Base-by-base conservation (phyloP, 2,113 vertebrate genomes). In the Ciconia boyciana region DNA sequence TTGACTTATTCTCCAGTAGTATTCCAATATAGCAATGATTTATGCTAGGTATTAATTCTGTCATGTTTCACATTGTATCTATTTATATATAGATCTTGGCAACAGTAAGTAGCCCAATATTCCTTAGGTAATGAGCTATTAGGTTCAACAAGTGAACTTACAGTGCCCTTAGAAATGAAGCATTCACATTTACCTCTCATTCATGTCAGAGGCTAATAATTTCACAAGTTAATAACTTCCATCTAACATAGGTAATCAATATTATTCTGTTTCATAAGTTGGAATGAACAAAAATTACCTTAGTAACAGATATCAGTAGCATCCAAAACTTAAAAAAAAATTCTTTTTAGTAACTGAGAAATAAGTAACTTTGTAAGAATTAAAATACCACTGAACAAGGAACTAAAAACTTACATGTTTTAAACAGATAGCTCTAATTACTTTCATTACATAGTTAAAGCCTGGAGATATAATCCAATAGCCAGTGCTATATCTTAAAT, bases 61-160 rank as follows among this genome's bases (percentile, higher is more conserved):
- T 77, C 81, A 78, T 81, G 70, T 95, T 96, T 94, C 85, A 52
- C 66, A 61, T 72, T 55, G 16, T 77, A 44, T 87, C 77, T 77
- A 85, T 79, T 93, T 89, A 75, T 80, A 29, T 43, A 64, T 57
- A 91, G 36, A 72, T 91, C 88, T 89, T 94, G 75, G 92, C 64
- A 87, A 91, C 81, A 93, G 29, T 70, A 95, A 62, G 61, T 68
- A 75, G 65, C 11, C 55, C 65, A 81, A 21, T 84, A 77, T 39
- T 91, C 83, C 52, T 93, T 58, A 79, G 65, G 83, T 93, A 94
- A 95, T 85, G 61, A 96, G 89, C 51, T 93, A 79, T 89, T 93
- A 94, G 87, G 69, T 69, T 94, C 80, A 94, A 91, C 29, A 78
- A 57, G 54, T 93, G 77, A 94, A 94, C 49, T 85, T 89, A 87